phyloP scores from a whole-genome alignment of 2,797 vertebrate genomes.

The Lepidocolaptes lacrymiger region DNA sequence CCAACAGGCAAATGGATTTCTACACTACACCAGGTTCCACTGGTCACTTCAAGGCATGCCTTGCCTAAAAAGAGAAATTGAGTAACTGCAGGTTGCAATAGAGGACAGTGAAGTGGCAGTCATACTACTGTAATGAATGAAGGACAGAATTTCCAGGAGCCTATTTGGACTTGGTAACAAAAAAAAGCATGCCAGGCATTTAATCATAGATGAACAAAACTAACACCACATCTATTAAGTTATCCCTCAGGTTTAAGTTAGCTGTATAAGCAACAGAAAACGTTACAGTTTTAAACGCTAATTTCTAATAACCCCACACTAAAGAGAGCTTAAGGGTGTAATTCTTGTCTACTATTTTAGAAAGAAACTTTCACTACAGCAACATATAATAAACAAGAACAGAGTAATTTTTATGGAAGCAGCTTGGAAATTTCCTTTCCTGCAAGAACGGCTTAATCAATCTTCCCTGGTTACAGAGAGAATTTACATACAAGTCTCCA shows the following conservation, averaged over 20 bases:
- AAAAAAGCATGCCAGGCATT: background rate
- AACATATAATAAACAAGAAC: background rate
- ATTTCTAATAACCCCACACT: background rate
- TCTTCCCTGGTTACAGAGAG: background rate
- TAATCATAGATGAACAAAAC: background rate
- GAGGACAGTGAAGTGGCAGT: background rate
- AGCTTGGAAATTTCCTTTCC: background rate
- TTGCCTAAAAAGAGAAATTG: background rate
- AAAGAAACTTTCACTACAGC: background rate
- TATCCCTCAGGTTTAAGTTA: background rate
- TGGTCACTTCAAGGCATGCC: background rate
- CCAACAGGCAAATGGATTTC: background rate
- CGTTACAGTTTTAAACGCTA: background rate
- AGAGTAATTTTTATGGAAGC: background rate
- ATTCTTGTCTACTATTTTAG: background rate
- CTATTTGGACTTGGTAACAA: background rate
- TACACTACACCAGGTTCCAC: background rate
- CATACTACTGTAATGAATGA: accelerated
- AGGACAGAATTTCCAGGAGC: background rate
- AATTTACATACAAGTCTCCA: background rate
- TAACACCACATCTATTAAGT: background rate
- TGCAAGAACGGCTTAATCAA: background rate
- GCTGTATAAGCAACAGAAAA: background rate
- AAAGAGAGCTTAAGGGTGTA: background rate
- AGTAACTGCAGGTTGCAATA: background rate